Percentiles rank a stretch among this genome's conserved stretches.
phyloP scores from a whole-genome alignment of 2,113 vertebrate genomes.

The Phylloscopus trochilus region DNA sequence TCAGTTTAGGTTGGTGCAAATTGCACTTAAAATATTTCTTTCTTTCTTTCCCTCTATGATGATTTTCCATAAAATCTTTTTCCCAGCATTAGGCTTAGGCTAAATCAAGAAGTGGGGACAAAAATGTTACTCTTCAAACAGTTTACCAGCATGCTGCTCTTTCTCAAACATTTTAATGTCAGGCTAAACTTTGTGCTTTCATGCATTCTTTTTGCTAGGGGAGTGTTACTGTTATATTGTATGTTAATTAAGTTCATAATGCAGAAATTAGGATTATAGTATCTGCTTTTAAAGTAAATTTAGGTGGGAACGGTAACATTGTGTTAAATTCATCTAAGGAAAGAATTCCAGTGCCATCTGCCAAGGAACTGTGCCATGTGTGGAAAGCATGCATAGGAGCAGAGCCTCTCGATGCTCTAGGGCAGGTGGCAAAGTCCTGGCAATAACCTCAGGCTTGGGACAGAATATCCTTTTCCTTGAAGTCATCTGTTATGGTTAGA shows the following conservation, averaged over 20 bases:
- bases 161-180: background rate
- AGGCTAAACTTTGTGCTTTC: background rate
- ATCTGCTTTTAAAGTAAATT: background rate
- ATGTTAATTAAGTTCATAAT: background rate
- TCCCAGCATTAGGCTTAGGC: background rate
- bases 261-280: background rate
- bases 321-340: background rate
- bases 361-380: accelerated
- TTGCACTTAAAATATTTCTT: background rate
- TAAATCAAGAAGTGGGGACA: background rate
- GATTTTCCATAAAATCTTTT: background rate
- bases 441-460: background rate
- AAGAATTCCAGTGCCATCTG: background rate
- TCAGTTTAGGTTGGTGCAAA: background rate
- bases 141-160: background rate
- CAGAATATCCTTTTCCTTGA: background rate
- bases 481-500: background rate
- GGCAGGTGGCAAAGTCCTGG: background rate
- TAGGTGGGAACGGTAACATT: background rate
- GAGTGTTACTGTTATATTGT: background rate
- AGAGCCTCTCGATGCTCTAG: background rate
- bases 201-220: background rate
- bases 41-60: background rate
- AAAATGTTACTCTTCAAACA: background rate
- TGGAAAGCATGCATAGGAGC: background rate